Percentiles rank a stretch among this genome's conserved stretches.
Evolutionary conservation across 2,888 invertebrate genomes (phyloP).

Genomic region (Bembecia ichneumoniformis): DNA sequence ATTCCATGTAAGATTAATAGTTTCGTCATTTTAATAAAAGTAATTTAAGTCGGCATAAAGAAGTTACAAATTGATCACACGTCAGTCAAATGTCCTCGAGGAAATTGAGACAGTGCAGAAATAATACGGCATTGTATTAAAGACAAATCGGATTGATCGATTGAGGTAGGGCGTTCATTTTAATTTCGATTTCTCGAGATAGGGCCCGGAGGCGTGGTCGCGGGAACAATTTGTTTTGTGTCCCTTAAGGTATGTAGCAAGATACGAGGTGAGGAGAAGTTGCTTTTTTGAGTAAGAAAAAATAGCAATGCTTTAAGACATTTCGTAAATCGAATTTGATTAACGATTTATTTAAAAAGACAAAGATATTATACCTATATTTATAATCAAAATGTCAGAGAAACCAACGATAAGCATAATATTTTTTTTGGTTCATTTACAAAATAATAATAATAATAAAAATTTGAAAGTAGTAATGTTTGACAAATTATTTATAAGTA

Average conservation of each 20-base stretch:
- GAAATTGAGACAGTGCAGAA: constrained; percentile 65
- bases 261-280: background rate
- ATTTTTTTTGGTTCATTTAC: too few relatives aligned
- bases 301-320: too few relatives aligned
- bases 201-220: constrained; percentile 60
- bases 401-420: too few relatives aligned
- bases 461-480: too few relatives aligned
- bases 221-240: constrained; percentile 66
- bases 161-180: constrained; percentile 61
- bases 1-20: too few relatives aligned
- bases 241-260: constrained; percentile 27
- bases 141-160: constrained; percentile 67
- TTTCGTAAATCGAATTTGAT: too few relatives aligned
- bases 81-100: constrained; percentile 44
- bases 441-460: too few relatives aligned
- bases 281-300: background rate
- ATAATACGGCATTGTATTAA: constrained; percentile 60
- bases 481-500: too few relatives aligned
- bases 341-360: too few relatives aligned
- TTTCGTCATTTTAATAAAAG: background rate
- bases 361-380: too few relatives aligned
- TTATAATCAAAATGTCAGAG: too few relatives aligned
- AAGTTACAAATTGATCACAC: constrained; percentile 37
- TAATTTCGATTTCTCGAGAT: constrained; percentile 66
- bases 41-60: background rate